A percentile compares a stretch with the other conserved stretches of the same genome.
Evolutionary conservation across 2,797 vertebrate species (phyloP).

Genomic region (Poeciliopsis presidionis): DNA sequence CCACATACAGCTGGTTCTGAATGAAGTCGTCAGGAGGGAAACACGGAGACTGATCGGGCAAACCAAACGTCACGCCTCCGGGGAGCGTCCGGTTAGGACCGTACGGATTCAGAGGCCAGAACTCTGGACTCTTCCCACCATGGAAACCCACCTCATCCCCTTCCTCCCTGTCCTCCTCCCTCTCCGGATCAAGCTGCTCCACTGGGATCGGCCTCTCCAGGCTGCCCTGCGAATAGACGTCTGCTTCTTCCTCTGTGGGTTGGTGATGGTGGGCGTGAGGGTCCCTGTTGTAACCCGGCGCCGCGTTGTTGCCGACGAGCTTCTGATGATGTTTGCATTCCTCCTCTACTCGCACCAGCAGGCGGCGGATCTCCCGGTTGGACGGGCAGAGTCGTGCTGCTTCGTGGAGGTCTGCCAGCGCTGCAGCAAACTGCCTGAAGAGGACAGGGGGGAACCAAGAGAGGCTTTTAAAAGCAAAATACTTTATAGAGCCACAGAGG

Average conservation of each 20-base stretch:
- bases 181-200: slow-evolving; percentile 63
- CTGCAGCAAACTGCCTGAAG: slow-evolving; percentile 90
- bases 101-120: slow-evolving; percentile 79
- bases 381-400: slow-evolving; percentile 91
- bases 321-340: slow-evolving; percentile 92
- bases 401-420: slow-evolving; percentile 92
- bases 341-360: slow-evolving; percentile 92
- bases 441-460: slow-evolving; percentile 40
- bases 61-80: slow-evolving; percentile 73
- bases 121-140: slow-evolving; percentile 70
- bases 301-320: slow-evolving; percentile 75
- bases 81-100: slow-evolving; percentile 84
- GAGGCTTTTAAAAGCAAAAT: slow-evolving; percentile 42
- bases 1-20: slow-evolving; percentile 75
- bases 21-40: slow-evolving; percentile 76
- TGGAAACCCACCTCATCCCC: slow-evolving; percentile 60
- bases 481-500: slow-evolving; percentile 7
- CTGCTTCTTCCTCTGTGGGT: slow-evolving; percentile 63
- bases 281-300: slow-evolving; percentile 69
- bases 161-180: slow-evolving; percentile 75
- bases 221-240: slow-evolving; percentile 71
- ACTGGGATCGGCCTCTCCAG: slow-evolving; percentile 65
- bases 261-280: slow-evolving; percentile 79
- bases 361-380: slow-evolving; percentile 93
- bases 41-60: slow-evolving; percentile 54